Base-by-base conservation (phyloP, 2,113 vertebrate genomes). In the Acanthochromis polyacanthus region DNA sequence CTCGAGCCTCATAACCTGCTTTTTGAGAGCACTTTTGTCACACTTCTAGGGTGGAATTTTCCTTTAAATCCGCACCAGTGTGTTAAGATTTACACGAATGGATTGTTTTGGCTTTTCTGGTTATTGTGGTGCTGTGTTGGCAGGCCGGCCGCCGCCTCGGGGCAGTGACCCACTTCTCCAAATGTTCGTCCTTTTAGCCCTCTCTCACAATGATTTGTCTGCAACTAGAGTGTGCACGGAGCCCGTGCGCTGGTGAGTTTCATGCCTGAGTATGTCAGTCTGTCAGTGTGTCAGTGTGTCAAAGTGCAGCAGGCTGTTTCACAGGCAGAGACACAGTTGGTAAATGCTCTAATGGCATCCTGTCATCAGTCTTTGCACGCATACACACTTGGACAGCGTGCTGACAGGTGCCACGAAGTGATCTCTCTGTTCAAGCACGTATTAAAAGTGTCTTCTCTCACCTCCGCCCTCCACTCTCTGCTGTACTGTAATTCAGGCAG, bases 241-340 rank as follows among this genome's bases (percentile, higher is more conserved):
- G 57, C 51, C 28, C 14, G 16, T 19, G 30, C 9, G 38, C 36
- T 17, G 55, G 71, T 78, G 68, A 28, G 15, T 4, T 80, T 69
- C 53, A 36, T 59, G 60, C 30, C 30, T 38, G 23, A 51, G 58
- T 78, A 69, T 82, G 77, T 80, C 48, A 74, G 62, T 83, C 53
- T 84, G 86, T 82, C 72, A 81, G 75, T 82, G 65, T 89, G 90
- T 88, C 86, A 85, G 74, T 85, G 77, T 89, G 88, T 88, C 80
- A 87, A 64, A 68, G 79, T 52, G 67, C 86, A 73, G 50, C 43
- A n/a, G 75, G 78, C 66, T 9, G 2, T 55, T 62, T 63, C 5
- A 14, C 10, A 30, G 3, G 3, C 22, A 23, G 32, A 61, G 74
- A 83, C 81, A 75, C 71, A 76, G 50, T 77, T 86, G 30, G 43